Conservation (phyloP, 1,140 invertebrate genomes). For the Maniola jurtina region DNA sequence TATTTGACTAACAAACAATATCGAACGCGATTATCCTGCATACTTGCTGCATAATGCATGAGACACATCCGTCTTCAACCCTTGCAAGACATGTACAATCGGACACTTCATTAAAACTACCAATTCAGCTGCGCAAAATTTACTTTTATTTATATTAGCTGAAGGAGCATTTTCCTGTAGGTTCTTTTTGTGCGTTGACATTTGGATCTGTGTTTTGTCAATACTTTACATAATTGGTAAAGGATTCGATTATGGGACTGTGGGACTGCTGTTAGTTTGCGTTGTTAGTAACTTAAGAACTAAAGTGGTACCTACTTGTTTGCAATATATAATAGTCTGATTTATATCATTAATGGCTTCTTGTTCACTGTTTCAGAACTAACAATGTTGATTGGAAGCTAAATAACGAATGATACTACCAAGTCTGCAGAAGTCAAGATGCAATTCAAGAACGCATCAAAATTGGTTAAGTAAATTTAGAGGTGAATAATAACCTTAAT, state of each 20-base stretch:
- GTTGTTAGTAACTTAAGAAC: not conserved
- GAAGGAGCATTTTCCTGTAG: not conserved
- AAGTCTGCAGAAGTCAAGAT: no score
- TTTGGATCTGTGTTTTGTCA: not conserved
- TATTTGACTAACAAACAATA: constrained; percentile 73
- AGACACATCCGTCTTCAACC: constrained; percentile 50
- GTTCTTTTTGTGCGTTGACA: not conserved
- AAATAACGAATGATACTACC: no score
- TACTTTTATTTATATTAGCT: not conserved
- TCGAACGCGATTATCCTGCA: constrained; percentile 58
- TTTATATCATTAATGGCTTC: no score
- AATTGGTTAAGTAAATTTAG: no score
- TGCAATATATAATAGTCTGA: no score
- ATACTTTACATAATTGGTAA: constrained; percentile 12
- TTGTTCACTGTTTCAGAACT: no score
- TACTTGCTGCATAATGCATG: constrained; percentile 60
- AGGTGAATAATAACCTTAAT: no score
- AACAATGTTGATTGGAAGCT: no score
- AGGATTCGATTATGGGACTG: not conserved
- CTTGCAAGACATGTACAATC: constrained; percentile 31
- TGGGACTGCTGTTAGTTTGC: not conserved
- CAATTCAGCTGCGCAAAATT: constrained; percentile 3
- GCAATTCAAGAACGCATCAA: no score
- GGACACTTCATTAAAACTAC: constrained; percentile 29
- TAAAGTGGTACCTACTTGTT: not conserved